phyloP scores from a whole-genome alignment of 2,113 vertebrate species.

The Emydura subglobosa region DNA sequence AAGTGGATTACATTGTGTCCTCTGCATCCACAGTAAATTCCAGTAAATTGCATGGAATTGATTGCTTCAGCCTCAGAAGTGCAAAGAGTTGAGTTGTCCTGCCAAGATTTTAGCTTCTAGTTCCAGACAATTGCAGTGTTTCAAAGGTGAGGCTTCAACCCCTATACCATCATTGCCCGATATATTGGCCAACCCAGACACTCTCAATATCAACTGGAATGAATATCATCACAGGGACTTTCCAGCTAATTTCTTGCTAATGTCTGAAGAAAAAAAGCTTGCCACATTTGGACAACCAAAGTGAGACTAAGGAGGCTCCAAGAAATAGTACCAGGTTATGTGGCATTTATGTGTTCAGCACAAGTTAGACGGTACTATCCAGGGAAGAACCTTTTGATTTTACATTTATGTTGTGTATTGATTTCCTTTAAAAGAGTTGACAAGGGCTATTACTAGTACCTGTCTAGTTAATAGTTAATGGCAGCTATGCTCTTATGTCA shows the following conservation, averaged over 20 bases:
- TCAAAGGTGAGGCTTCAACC: background rate
- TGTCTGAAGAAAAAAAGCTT: fast-evolving
- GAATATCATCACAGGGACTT: background rate
- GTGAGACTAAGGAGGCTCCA: fast-evolving
- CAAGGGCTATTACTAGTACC: conserved; percentile 7
- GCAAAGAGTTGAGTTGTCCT: background rate
- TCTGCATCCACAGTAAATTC: fast-evolving
- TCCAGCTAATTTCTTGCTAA: fast-evolving
- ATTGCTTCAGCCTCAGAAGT: too few species aligned
- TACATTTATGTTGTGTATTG: conserved; percentile 55
- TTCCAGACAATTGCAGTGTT: background rate
- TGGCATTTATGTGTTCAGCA: background rate
- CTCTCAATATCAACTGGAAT: background rate
- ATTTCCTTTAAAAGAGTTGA: conserved; percentile 61
- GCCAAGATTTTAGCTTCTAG: background rate
- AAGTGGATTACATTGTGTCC: fast-evolving
- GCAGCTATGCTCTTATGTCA: background rate
- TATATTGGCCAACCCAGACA: background rate
- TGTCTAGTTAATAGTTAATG: conserved; percentile 38
- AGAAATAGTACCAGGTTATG: background rate
- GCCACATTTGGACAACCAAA: fast-evolving
- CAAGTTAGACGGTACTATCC: conserved; percentile 13
- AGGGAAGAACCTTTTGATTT: conserved; percentile 71
- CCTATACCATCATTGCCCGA: background rate
- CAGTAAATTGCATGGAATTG: background rate